Evolutionary conservation across 1,140 invertebrate genomes (phyloP), one percentile per base, ranked within the genome.

Genomic region (Drosophila erecta): DNA sequence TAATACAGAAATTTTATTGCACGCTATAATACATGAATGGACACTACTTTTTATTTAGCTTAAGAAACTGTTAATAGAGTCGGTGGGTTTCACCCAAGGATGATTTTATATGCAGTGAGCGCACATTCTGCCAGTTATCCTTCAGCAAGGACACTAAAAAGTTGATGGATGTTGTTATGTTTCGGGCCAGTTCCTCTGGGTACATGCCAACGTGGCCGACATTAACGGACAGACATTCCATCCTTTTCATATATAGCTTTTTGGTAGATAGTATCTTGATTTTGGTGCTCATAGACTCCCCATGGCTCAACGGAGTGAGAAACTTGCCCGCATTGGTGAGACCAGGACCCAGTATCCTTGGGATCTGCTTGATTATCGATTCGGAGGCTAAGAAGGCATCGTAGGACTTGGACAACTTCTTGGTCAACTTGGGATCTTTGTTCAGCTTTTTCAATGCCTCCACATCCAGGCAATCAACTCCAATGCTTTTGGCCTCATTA

Each of bases 71-170:
- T 10, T 50, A 66, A 41, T 64, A 66, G 7, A 67, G 62, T 12
- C 27, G 40, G 12, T n/a, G 44, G 2, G 58, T 37, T 1, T 14
- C 1, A 10, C 59, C 59, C 44, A 24, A 27, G 0, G 37, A 40
- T 0, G 64, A 40, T 35, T 65, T 67, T 0, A 64, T 22, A 24
- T 66, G 27, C 43, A 67, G 59, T 11, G 44, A 67, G 10, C 44
- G 44, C 8, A 64, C 64, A 5, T 64, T 43, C 6, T 20, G 59
- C 59, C 46, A 64, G 20, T 64, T 64, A 0, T 50, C 46, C 24
- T 50, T 64, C 12, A 64, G 37, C 64, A 64, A 12, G 3, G 59
- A 43, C 0, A 64, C 58, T 4, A 67, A 27, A 20, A 67, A 64
- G 4, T 50, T 49, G 2, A 67, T 64, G 2, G 64, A 67, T 14